Conservation (phyloP, 2,888 invertebrate species). For the Xestoiulus laeticollis region DNA sequence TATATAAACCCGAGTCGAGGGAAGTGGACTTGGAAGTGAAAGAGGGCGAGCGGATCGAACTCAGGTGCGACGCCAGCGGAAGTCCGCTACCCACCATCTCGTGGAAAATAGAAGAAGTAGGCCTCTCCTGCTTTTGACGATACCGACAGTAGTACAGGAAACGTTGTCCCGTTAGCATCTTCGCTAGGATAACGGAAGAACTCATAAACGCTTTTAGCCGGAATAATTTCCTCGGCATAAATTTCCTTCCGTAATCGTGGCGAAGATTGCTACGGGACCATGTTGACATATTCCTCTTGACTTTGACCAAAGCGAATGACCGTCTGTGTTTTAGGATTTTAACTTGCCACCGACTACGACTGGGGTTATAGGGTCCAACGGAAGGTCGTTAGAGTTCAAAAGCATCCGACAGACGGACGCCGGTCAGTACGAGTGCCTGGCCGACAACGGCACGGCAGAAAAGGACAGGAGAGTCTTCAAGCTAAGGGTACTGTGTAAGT, state of each 20-base stretch:
- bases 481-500: constrained; percentile 3
- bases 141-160: not conserved
- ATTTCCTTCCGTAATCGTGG: too few species aligned
- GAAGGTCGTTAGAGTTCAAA: not conserved
- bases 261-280: too few species aligned
- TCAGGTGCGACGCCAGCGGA: not conserved
- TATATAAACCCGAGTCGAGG: not conserved
- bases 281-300: not conserved
- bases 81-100: not conserved
- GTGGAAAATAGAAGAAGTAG: constrained; percentile 17
- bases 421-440: not conserved
- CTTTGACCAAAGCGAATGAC: not conserved
- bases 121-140: not conserved
- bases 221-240: too few species aligned
- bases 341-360: not conserved
- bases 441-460: not conserved
- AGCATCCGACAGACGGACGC: not conserved
- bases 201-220: too few species aligned
- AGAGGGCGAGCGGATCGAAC: not conserved
- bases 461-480: not conserved
- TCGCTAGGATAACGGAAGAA: not conserved
- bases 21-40: not conserved
- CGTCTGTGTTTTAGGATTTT: constrained; percentile 2
- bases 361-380: not conserved
- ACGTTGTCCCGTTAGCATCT: not conserved